These are phyloP conservation scores for Cacoxenus indagator DNA, from an alignment of 2,888 invertebrate species.

Conservation along the genomic window DNA sequence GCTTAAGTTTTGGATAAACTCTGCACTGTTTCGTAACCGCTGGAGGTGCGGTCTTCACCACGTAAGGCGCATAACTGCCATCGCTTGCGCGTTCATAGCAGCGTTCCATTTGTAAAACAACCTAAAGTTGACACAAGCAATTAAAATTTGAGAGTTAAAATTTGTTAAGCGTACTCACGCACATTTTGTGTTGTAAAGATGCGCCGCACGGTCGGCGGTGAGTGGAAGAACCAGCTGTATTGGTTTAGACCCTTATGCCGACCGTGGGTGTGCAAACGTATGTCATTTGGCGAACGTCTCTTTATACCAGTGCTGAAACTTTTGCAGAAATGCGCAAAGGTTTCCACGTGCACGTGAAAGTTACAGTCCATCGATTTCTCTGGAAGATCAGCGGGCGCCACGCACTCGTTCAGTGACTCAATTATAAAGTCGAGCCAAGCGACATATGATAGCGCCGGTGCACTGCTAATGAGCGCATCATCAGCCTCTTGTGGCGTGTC, in stretches of 20 bases:
- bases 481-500: background rate
- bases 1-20: slow-evolving; percentile 54
- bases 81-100: slow-evolving; percentile 50
- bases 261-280: slow-evolving; percentile 75
- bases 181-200: slow-evolving; percentile 76
- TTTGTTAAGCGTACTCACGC: slow-evolving; percentile 16
- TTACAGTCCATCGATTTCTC: slow-evolving; percentile 73
- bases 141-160: background rate
- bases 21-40: slow-evolving; percentile 45
- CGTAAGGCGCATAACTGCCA: slow-evolving; percentile 51
- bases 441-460: slow-evolving; percentile 72
- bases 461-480: background rate
- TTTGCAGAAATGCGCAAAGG: slow-evolving; percentile 81
- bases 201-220: slow-evolving; percentile 79
- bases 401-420: slow-evolving; percentile 81
- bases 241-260: slow-evolving; percentile 79
- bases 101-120: slow-evolving; percentile 51
- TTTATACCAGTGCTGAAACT: slow-evolving; percentile 78
- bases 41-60: slow-evolving; percentile 27
- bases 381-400: slow-evolving; percentile 69
- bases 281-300: slow-evolving; percentile 77
- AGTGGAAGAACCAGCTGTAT: slow-evolving; percentile 81
- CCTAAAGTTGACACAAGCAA: slow-evolving; percentile 29
- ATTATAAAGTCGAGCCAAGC: slow-evolving; percentile 84
- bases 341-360: slow-evolving; percentile 80